Evolutionary conservation across 2,113 vertebrate species (phyloP).

Genomic region (Aegithalos caudatus): DNA sequence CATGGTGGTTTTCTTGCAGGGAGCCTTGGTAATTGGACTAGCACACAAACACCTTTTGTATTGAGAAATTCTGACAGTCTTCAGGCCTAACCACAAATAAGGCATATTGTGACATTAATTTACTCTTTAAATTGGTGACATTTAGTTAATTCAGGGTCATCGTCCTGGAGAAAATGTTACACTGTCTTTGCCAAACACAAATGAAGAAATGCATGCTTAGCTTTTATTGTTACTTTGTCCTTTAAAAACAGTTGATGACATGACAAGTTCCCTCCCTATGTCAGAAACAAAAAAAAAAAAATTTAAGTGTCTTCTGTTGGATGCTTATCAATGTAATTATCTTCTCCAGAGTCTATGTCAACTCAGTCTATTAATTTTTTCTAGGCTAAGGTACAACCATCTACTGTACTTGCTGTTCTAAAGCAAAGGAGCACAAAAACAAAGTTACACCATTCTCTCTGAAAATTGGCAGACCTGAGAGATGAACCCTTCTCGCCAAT

Average conservation of each 20-base stretch:
- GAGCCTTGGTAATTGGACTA: not conserved
- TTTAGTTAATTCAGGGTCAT: constrained; percentile 36
- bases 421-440: not conserved
- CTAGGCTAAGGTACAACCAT: not conserved
- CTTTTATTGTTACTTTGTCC: constrained; percentile 13
- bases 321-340: not conserved
- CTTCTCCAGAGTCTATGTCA: not conserved
- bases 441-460: not conserved
- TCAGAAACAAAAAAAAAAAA: not conserved
- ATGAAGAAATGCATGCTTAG: not conserved
- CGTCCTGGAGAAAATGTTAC: constrained; percentile 17
- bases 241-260: not conserved
- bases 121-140: constrained; percentile 3
- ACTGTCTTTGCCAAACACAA: not conserved
- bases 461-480: not conserved
- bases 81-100: constrained; percentile 23
- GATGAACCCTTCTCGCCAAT: not conserved
- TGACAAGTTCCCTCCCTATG: not conserved
- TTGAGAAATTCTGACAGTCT: not conserved
- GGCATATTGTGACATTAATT: constrained; percentile 8
- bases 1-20: not conserved
- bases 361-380: not conserved
- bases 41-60: constrained; percentile 6
- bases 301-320: not conserved
- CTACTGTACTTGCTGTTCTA: not conserved